Evolutionary conservation across 2,888 invertebrate species (phyloP).

Genomic region (Linyphia triangularis): DNA sequence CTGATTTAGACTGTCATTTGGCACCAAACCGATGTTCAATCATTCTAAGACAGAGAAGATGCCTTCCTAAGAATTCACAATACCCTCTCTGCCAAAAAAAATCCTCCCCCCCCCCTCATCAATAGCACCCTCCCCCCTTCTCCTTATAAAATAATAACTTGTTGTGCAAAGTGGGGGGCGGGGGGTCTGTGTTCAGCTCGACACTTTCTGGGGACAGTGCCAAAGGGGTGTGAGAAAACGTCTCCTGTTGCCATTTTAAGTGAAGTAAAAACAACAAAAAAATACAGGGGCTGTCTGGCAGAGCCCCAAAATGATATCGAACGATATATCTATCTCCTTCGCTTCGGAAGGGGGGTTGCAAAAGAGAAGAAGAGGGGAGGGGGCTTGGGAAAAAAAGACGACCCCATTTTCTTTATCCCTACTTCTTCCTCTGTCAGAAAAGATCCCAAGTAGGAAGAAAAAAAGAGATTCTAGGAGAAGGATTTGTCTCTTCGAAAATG

Average conservation of each 20-base stretch:
- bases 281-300: constrained; percentile 60
- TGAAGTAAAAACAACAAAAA: constrained; percentile 45
- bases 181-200: constrained; percentile 18
- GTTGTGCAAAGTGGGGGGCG: constrained; percentile 23
- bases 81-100: neutral
- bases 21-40: neutral
- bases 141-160: constrained; percentile 55
- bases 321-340: constrained; percentile 10
- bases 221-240: constrained; percentile 38
- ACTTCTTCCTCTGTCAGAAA: constrained; percentile 71
- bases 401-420: constrained; percentile 74
- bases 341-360: constrained; percentile 1
- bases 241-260: constrained; percentile 72
- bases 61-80: neutral
- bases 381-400: constrained; percentile 41
- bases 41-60: neutral
- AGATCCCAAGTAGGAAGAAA: constrained; percentile 48
- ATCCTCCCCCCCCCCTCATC: neutral
- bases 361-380: constrained; percentile 10
- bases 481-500: constrained; percentile 67
- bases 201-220: constrained; percentile 55
- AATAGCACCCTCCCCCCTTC: neutral
- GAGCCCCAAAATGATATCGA: constrained; percentile 72
- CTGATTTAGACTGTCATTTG: neutral
- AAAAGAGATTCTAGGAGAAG: constrained; percentile 48